Evolutionary conservation across 2,113 vertebrate species (phyloP).

Genomic region (Nansenia antarctica): DNA sequence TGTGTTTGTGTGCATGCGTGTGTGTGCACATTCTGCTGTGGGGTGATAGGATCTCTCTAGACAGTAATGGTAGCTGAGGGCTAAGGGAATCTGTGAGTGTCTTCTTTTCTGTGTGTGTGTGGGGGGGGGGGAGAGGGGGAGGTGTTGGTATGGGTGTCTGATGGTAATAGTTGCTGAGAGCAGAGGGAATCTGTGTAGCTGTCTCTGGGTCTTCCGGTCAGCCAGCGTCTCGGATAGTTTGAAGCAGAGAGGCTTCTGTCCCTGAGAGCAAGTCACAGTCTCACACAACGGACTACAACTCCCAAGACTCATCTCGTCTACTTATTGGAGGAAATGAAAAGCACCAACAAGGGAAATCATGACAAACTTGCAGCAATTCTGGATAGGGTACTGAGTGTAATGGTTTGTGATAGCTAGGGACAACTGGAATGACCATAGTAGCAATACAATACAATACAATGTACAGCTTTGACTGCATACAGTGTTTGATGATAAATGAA

Average conservation of each 20-base stretch:
- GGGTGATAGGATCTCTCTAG: constrained; percentile 33
- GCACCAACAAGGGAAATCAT: background rate
- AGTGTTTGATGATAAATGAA: too few relatives aligned
- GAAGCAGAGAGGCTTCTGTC: constrained; percentile 23
- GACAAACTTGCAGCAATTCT: too few relatives aligned
- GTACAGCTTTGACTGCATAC: too few relatives aligned
- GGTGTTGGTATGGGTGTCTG: constrained; percentile 8
- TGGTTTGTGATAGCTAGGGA: too few relatives aligned
- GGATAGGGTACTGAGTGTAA: too few relatives aligned
- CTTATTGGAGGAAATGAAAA: background rate
- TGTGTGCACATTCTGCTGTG: constrained; percentile 6
- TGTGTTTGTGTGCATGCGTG: background rate
- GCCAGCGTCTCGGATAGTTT: constrained; percentile 19
- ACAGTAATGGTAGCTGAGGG: constrained; percentile 10
- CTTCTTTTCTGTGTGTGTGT: too few relatives aligned
- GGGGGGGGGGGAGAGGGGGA: background rate
- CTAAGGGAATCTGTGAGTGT: background rate
- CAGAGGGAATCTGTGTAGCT: background rate
- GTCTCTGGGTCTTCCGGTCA: constrained; percentile 41
- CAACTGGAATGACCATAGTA: too few relatives aligned
- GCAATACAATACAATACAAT: too few relatives aligned
- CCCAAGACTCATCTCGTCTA: constrained; percentile 14
- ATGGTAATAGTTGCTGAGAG: constrained; percentile 33
- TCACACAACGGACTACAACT: constrained; percentile 33
- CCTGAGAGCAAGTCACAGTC: constrained; percentile 9